Conservation (phyloP, 2,113 vertebrate species). For the Harpagus bidentatus region DNA sequence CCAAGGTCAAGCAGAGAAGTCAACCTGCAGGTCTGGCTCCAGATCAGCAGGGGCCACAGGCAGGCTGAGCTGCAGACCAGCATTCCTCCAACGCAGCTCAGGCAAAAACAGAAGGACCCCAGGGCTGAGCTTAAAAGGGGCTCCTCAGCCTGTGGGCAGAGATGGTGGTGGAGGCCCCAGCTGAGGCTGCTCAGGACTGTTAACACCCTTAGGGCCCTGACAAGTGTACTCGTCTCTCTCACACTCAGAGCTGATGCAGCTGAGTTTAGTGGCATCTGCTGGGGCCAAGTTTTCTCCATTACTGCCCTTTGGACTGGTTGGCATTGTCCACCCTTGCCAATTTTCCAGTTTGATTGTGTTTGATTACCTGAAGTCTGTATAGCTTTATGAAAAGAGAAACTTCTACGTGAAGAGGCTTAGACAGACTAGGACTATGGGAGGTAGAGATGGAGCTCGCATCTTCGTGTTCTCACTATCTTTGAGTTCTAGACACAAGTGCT, state of each 20-base stretch:
- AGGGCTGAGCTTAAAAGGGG: background rate
- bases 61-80: background rate
- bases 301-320: background rate
- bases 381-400: background rate
- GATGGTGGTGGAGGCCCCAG: background rate
- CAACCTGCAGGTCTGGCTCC: background rate
- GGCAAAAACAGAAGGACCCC: fast-evolving
- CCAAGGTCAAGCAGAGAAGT: background rate
- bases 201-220: background rate
- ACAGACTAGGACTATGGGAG: background rate
- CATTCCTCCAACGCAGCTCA: background rate
- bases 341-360: background rate
- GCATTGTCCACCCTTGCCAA: background rate
- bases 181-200: background rate
- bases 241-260: background rate
- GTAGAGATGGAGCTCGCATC: background rate
- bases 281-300: background rate
- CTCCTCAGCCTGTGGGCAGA: background rate
- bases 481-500: background rate
- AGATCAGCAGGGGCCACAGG: fast-evolving
- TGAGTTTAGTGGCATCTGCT: background rate
- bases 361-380: background rate
- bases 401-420: background rate
- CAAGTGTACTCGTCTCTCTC: background rate
- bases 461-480: background rate